These are phyloP conservation scores for Scarus forsteni DNA, from an alignment of 2,797 vertebrate species.

Conservation along the genomic window DNA sequence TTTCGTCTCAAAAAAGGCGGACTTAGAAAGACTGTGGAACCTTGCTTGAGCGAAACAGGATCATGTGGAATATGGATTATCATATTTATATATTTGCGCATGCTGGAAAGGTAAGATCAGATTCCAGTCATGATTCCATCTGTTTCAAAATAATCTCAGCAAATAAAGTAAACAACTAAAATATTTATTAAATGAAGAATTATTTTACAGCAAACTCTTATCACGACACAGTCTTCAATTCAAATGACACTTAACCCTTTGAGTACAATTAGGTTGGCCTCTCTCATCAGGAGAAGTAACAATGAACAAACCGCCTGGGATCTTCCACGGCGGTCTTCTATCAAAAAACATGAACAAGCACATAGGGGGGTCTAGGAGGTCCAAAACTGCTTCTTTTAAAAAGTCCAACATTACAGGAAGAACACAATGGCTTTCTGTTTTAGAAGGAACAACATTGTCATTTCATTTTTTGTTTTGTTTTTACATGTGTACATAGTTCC, in stretches of 20 bases:
- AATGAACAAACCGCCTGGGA: conserved; percentile 46
- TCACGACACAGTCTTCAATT: conserved; percentile 82
- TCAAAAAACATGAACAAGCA: conserved; percentile 71
- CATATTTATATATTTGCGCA: no score
- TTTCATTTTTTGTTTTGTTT: conserved; percentile 45
- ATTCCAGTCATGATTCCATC: conserved; percentile 13
- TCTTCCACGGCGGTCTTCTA: conserved; percentile 43
- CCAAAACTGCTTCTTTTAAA: conserved; percentile 42
- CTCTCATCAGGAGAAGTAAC: conserved; percentile 56
- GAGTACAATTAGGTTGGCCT: conserved; percentile 69
- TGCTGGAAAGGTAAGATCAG: neutral
- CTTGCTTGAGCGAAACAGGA: no score
- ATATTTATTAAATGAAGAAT: conserved; percentile 82
- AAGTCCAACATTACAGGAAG: conserved; percentile 54
- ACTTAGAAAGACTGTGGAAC: no score
- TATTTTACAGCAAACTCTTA: conserved; percentile 80
- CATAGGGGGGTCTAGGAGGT: conserved; percentile 48
- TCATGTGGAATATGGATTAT: no score
- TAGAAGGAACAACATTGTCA: conserved; percentile 53
- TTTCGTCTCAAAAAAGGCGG: no score
- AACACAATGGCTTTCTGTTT: conserved; percentile 53
- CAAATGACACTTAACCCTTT: conserved; percentile 83
- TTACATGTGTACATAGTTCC: conserved; percentile 67
- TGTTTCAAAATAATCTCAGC: conserved; percentile 53
- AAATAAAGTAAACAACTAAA: conserved; percentile 83